Base-by-base conservation (phyloP, 2,888 invertebrate genomes). In the Scrobipalpa atriplicella region DNA sequence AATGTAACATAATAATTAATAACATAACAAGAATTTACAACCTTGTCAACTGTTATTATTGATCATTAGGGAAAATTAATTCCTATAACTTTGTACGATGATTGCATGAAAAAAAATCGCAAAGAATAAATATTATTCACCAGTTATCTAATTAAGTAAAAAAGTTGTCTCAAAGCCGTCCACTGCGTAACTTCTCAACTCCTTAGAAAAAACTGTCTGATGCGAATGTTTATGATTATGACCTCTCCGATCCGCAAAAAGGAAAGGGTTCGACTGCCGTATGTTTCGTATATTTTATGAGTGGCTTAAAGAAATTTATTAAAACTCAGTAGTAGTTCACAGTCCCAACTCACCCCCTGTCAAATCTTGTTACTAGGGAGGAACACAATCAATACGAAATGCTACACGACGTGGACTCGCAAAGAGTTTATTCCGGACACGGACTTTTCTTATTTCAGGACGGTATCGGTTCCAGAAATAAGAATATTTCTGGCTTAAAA, bases 341-440 rank as follows among this genome's bases (percentile, higher is more conserved):
- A 56, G 56, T 56, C 29, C 16, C 56, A 16, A 58, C 58, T 29
- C 65, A 58, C 29, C 65, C 47, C 65, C 29, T 21, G 65, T 65
- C 43, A 58, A 65, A 65, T 58, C 43, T 56, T 58, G 65, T 65
- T 65, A 65, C 58, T 9, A 13, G 13, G n/a, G 18, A 56, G 21
- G 16, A 16, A 65, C 43, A 65, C 41, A 65, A 65, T 65, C 65
- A 58, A 65, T 65, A 65, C 43, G 54, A n/a, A 62, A 62, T 39
- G 19, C 39, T 62, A 62, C 62, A n/a, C 38, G 63, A 63, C 38
- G 63, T 51, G n/a, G 52, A 63, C 29, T 58, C 63, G 11, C 29
- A 21, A 43, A 29, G 52, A 21, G 2, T 47, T 47, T 67, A 67
- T 69, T 69, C 67, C 54, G 21, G 13, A 62, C 41, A 43, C 62